Evolutionary conservation across 2,888 invertebrate species (phyloP).

Genomic region (Tenthredo mesomela): DNA sequence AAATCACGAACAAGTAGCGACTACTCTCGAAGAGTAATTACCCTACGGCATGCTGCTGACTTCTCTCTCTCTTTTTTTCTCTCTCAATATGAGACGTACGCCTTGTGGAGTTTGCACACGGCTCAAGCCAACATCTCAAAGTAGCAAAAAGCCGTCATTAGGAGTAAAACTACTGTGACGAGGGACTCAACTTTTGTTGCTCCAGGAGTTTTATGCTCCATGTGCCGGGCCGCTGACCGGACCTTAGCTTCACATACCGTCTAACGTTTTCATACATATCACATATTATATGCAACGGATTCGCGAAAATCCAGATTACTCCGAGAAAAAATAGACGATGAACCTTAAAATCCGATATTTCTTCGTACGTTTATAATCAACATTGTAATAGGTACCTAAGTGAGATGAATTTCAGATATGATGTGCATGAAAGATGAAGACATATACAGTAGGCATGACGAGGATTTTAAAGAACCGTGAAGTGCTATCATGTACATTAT

Average conservation of each 20-base stretch:
- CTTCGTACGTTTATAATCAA: background rate
- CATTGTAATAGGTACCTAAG: background rate
- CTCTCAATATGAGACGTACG: background rate
- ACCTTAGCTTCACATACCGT: background rate
- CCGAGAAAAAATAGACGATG: too few relatives aligned
- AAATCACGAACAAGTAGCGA: background rate
- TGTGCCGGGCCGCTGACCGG: conserved; percentile 41
- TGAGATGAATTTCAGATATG: background rate
- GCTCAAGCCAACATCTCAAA: background rate
- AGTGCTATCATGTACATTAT: background rate
- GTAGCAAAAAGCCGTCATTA: conserved; percentile 41
- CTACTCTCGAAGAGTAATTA: background rate
- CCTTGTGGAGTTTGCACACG: background rate
- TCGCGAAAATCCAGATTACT: background rate
- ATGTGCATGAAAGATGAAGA: conserved; percentile 1
- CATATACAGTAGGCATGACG: conserved; percentile 4
- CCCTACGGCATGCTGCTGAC: background rate
- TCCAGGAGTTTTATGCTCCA: conserved; percentile 32
- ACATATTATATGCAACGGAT: background rate
- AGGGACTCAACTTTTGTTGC: conserved; percentile 34
- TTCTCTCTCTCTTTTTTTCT: background rate
- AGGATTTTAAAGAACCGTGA: background rate
- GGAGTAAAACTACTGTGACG: conserved; percentile 29
- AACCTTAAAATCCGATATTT: background rate
- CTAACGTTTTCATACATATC: background rate